Evolutionary conservation across 2,797 vertebrate genomes (phyloP).

Genomic region (Geotrypetes seraphini): DNA sequence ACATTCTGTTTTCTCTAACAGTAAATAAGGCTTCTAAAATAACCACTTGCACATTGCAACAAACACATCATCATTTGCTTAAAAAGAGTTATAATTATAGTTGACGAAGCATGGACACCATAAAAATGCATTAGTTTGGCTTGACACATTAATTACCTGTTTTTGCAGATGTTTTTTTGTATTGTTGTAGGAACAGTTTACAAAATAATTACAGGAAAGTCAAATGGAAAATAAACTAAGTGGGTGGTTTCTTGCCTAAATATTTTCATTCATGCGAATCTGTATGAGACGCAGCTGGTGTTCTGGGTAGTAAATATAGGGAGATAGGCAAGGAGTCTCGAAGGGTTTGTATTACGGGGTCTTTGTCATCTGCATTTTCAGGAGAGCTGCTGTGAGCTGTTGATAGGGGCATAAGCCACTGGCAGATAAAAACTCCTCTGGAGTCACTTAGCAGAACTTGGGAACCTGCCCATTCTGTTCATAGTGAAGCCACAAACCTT

Average conservation of each 20-base stretch:
- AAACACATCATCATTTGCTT: slow-evolving; percentile 84
- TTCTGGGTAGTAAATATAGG: slow-evolving; percentile 41
- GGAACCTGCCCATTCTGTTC: no score
- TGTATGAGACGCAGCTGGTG: slow-evolving; percentile 70
- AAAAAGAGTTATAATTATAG: slow-evolving; percentile 85
- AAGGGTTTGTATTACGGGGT: slow-evolving; percentile 56
- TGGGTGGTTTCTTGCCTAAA: slow-evolving; percentile 74
- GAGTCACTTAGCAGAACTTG: no score
- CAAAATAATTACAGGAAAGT: slow-evolving; percentile 85
- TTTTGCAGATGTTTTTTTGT: slow-evolving; percentile 94
- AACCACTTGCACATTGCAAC: slow-evolving; percentile 73
- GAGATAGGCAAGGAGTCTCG: slow-evolving; percentile 42
- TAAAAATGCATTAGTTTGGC: slow-evolving; percentile 87
- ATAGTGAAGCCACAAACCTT: no score
- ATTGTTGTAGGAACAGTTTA: slow-evolving; percentile 90
- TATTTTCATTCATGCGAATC: slow-evolving; percentile 83
- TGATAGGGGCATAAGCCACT: no score
- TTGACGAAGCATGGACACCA: slow-evolving; percentile 76
- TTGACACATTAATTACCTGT: slow-evolving; percentile 95
- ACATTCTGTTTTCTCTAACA: slow-evolving; percentile 64
- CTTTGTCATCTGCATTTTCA: slow-evolving; percentile 44
- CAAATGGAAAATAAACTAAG: slow-evolving; percentile 86
- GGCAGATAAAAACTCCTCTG: no score
- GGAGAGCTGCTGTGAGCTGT: no score
- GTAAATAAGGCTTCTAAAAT: slow-evolving; percentile 75